Conservation (phyloP, 2,797 vertebrate genomes). For the Clangula hyemalis region DNA sequence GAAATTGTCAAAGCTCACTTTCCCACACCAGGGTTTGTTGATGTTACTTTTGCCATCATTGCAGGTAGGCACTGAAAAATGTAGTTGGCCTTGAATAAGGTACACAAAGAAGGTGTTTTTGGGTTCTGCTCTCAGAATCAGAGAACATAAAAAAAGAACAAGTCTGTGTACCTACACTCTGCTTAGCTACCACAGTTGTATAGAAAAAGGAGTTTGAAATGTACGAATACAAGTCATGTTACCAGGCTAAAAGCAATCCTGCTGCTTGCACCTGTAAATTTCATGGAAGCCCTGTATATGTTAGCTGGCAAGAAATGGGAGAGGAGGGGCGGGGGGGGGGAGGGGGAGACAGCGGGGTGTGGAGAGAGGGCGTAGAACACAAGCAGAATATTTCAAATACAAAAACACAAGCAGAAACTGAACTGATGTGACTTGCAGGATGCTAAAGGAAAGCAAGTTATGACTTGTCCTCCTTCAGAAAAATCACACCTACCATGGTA, state of each 20-base stretch:
- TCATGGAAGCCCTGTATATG: not conserved
- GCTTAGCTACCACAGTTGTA: not conserved
- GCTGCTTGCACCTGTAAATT: not conserved
- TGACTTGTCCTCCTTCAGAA: not conserved
- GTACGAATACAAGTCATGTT: not conserved
- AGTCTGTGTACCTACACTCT: not conserved
- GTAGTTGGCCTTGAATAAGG: not conserved
- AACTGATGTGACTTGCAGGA: not conserved
- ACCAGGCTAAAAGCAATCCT: not conserved
- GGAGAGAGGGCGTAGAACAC: not conserved
- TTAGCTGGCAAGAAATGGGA: not conserved
- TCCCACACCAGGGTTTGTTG: slow-evolving; percentile 1
- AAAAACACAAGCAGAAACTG: too few species aligned
- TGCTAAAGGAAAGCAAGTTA: not conserved
- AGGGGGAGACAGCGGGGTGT: too few species aligned
- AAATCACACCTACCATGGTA: not conserved
- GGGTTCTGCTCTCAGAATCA: not conserved
- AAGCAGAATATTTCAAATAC: not conserved
- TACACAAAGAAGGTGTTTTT: not conserved
- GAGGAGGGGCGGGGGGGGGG: too few species aligned
- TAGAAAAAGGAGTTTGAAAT: not conserved
- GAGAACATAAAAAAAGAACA: not conserved
- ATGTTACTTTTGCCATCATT: not conserved
- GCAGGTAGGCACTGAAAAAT: not conserved
- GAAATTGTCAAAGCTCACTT: not conserved